Base-by-base conservation (phyloP, 2,113 vertebrate species). In the Globicephala melas region DNA sequence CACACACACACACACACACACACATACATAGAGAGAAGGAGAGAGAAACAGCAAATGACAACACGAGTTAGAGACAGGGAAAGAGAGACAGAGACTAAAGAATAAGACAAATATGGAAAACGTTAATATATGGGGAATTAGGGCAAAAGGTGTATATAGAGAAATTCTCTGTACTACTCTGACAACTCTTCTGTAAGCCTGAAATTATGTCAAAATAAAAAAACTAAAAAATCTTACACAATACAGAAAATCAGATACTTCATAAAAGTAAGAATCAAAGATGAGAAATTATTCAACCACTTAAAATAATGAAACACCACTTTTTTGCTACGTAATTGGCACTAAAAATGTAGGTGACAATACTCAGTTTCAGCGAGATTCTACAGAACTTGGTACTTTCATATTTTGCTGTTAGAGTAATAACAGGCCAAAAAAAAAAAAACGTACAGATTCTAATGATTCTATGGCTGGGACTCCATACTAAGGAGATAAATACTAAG, bases 241-340 rank as follows among this genome's bases (percentile, higher is more conserved):
- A 88, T 70, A 93, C 11, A 83, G 50, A 90, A 95, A 92, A 89
- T 70, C 31, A 95, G 73, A 89, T 20, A 89, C 63, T 91, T 89
- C 71, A 77, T 65, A 90, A 81, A 90, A 33, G 13, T 50, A 93
- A 41, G 85, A 95, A 90, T 65, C 18, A 86, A 87, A 92, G n/a
- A 68, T 36, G 25, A 90, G 25, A 68, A 89, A 91, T n/a, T 81
- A 41, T 80, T 77, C 84, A 84, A 65, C 25, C 33, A 92, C 50
- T 81, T 94, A 62, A 89, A 84, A 85, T 62, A 89, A 81, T 50
- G 60, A 80, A 63, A 70, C 26, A 79, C 8, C 11, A 53, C 5
- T 60, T 92, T 82, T 85, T 60, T 80, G 17, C 31, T 74, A 70
- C 38, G 68, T 97, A 93, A 65, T 65, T 74, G 80, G 36, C 84